Evolutionary conservation across 1,140 invertebrate species (phyloP).

Genomic region (Acromyrmex heyeri): DNA sequence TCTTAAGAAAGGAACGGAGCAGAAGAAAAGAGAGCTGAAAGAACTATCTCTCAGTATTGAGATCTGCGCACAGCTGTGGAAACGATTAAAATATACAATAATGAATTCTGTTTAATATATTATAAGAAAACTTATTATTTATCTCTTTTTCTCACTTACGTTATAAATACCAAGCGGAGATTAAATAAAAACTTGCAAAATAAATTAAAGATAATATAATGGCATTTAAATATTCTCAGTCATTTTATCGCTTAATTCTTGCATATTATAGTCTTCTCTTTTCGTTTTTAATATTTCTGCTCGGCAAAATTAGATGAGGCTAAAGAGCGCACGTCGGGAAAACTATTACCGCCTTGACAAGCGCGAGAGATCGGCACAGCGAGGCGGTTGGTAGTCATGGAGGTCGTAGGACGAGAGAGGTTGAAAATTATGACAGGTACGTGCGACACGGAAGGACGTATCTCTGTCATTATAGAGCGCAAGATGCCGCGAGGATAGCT

Average conservation of each 20-base stretch:
- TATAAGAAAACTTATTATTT: neutral
- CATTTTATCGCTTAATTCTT: neutral
- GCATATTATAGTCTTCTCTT: neutral
- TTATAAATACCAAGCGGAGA: neutral
- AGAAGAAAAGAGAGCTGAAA: neutral
- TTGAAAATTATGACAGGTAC: slow-evolving; percentile 74
- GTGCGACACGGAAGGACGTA: slow-evolving; percentile 63
- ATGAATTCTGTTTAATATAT: neutral
- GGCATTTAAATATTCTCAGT: neutral
- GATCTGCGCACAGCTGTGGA: neutral
- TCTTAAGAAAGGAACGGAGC: neutral
- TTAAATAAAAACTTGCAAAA: neutral
- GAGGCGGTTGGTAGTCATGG: slow-evolving; percentile 52
- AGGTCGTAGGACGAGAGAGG: slow-evolving; percentile 42
- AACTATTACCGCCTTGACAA: slow-evolving; percentile 63
- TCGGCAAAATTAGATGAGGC: neutral
- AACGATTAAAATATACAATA: neutral
- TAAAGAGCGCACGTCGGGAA: slow-evolving; percentile 33
- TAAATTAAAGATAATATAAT: neutral
- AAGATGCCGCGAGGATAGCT: slow-evolving; percentile 49
- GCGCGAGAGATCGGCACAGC: slow-evolving; percentile 38
- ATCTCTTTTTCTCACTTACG: too few species aligned
- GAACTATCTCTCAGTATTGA: neutral
- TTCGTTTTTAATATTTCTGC: slow-evolving; percentile 18
- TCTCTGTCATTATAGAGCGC: slow-evolving; percentile 57